Base-by-base conservation (phyloP, 1,140 invertebrate species). In the Dendrolimus kikuchii region DNA sequence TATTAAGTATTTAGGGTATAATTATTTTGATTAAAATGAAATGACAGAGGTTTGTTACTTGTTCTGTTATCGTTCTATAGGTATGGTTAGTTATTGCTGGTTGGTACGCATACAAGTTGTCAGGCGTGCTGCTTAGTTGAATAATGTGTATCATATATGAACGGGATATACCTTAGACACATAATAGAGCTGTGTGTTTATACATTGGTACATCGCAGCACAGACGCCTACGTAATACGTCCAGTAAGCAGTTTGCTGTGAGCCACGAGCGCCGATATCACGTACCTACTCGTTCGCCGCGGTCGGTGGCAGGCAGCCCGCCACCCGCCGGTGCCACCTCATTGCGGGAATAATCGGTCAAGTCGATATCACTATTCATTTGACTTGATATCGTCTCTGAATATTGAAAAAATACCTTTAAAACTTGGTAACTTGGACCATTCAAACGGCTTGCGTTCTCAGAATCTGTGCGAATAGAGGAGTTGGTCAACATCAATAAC, bases 191-290 rank as follows among this genome's bases (percentile, higher is more conserved):
- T 80, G 66, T 79, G 64, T 82, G 74, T 80, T 71, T 79, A 74
- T 79, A 74, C 74, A 71, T 83, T 76, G 68, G 71, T 77, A 77
- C 68, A 81, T 76, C 69, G 71, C 72, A 61, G 71, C 76, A 81
- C 72, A 78, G 67, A 76, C 79, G 81, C 81, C 80, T 83, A 86
- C 78, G 77, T 86, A 83, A 83, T 79, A 81, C 79, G 81, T 86
- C 79, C 83, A 86, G 78, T 83, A 86, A 84, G 79, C 79, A 83
- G 77, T 86, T 86, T 84, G 81, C 84, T 86, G 79, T 86, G 83
- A 76, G 78, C 75, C 80, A 86, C 81, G 79, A 78, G 81, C 77
- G 76, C 79, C 77, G 81, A 81, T 85, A 84, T 84, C 81, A 84
- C 79, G 78, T 84, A 82, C 60, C 60, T 58, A 62, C 77, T 79